These are phyloP conservation scores for Vulpes vulpes DNA, from an alignment of 2,113 vertebrate species.

Conservation along the genomic window DNA sequence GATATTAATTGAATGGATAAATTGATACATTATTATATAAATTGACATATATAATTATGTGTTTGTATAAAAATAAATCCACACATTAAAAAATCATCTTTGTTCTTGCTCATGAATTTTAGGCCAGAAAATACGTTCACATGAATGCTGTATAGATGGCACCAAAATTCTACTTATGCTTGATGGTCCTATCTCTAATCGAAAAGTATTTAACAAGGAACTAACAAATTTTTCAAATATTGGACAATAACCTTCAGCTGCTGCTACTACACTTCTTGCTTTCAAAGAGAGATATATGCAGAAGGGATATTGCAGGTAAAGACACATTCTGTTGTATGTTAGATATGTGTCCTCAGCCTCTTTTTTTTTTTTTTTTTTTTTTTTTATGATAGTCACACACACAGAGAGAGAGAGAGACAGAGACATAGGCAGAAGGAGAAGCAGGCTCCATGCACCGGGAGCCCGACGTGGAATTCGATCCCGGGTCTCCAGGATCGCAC, in stretches of 20 bases:
- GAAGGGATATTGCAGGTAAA: background rate
- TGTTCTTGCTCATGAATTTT: slow-evolving; percentile 26
- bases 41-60: background rate
- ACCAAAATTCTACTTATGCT: background rate
- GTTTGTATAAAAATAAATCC: slow-evolving; percentile 24
- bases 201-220: background rate
- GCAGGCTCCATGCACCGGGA: no score
- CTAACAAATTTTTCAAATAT: background rate
- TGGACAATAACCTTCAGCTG: background rate
- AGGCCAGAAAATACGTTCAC: background rate
- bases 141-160: background rate
- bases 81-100: background rate
- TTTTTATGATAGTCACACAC: no score
- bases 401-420: no score
- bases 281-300: background rate
- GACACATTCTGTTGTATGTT: background rate
- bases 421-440: no score
- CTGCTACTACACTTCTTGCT: background rate
- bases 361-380: background rate
- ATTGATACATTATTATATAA: background rate
- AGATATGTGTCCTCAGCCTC: background rate
- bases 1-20: background rate
- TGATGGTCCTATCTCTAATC: background rate
- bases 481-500: no score
- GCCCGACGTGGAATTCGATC: no score